Base-by-base conservation (phyloP, 2,113 vertebrate species). In the Prolemur simus region DNA sequence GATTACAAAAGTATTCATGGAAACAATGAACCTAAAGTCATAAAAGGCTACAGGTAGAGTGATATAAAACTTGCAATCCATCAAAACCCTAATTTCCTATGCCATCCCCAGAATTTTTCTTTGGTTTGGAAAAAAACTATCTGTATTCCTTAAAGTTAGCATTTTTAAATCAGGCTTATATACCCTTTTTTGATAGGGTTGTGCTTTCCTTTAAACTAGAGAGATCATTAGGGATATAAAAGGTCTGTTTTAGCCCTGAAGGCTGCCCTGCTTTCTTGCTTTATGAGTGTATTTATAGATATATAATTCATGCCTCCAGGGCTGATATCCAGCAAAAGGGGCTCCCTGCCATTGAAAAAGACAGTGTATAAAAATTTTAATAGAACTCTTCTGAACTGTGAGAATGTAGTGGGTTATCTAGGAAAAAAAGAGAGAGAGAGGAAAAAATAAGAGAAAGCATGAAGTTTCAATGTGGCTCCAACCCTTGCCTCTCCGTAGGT, bases 241-340 rank as follows among this genome's bases (percentile, higher is more conserved):
- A 98, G 97, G 97, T 98, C 97, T 98, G 58, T 98, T 98, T 98
- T 96, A 98, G 96, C 97, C 97, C 97, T 91, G 96, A 98, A 98
- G 91, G 84, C 92, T 98, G 96, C 91, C 96, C 97, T 98, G 97
- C 32, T 97, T 98, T 97, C 98, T 98, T 98, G 95, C 97, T 98
- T 98, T 98, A 98, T 98, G 97, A 96, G 96, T 1, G 0, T 98
- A 98, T 98, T 98, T 98, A 98, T 98, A 98, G 98, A 98, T 99
- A 98, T 82, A 98, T 98, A 99, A 99, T 98, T 98, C 98, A 99
- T 98, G 97, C 80, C 91, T 98, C 96, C 97, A 97, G 97, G 97
- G 94, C 92, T 98, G 97, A 97, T 98, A 98, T 97, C 97, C 93
- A 97, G 98, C 95, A 98, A 91, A 98, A 93, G 96, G 98, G 97